Conservation (phyloP, 2,113 vertebrate genomes). For the Erythrocercus mccallii region DNA sequence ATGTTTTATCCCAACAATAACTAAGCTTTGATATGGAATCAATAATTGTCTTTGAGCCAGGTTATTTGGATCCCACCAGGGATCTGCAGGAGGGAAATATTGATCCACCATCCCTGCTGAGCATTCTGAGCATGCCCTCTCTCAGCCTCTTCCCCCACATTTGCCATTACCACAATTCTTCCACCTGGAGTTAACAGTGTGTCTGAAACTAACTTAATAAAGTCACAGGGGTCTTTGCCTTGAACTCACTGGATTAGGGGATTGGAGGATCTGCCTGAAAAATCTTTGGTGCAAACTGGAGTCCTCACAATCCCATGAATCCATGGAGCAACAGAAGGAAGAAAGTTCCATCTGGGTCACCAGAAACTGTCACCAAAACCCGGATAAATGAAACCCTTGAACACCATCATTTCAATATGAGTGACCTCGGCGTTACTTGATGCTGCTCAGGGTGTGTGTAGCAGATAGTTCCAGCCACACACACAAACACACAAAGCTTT, state of each 20-base stretch:
- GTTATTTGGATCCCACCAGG: neutral
- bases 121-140: neutral
- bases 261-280: too few species aligned
- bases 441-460: neutral
- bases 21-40: too few species aligned
- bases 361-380: too few species aligned
- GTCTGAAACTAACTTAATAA: neutral
- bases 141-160: neutral
- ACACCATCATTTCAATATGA: too few species aligned
- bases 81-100: neutral
- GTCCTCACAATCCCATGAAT: too few species aligned
- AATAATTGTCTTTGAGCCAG: neutral
- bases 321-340: too few species aligned
- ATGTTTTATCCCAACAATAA: too few species aligned
- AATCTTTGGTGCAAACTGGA: too few species aligned
- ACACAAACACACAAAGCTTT: neutral
- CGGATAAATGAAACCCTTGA: too few species aligned
- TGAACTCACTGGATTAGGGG: too few species aligned
- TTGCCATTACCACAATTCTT: neutral
- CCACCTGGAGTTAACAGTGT: neutral
- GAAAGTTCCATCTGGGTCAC: too few species aligned
- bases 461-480: neutral
- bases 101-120: neutral
- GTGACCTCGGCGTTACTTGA: neutral
- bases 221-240: too few species aligned